These are phyloP conservation scores for Ploceus nigricollis DNA, from an alignment of 2,113 vertebrate species.

Conservation along the genomic window DNA sequence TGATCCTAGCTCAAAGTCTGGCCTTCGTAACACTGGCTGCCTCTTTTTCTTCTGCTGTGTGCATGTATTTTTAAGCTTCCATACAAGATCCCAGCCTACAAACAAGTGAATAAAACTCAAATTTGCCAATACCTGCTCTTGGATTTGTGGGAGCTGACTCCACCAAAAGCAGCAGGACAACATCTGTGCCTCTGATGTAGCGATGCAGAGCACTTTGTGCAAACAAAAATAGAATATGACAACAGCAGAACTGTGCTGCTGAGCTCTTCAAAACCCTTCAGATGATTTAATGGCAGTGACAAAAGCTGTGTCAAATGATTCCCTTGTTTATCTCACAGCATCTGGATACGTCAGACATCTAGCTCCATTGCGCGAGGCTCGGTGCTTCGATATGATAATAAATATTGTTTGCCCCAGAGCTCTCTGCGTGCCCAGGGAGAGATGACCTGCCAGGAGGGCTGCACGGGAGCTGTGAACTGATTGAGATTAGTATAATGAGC, in stretches of 20 bases:
- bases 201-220: neutral
- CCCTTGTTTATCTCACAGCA: neutral
- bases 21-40: neutral
- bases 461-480: neutral
- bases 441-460: neutral
- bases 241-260: neutral
- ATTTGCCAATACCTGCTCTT: neutral
- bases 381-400: neutral
- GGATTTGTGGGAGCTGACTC: neutral
- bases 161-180: neutral
- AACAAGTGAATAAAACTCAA: neutral
- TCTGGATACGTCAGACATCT: neutral
- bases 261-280: neutral
- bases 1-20: neutral
- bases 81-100: neutral
- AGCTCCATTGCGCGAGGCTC: neutral
- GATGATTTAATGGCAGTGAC: neutral
- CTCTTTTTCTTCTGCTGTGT: neutral
- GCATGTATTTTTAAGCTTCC: neutral
- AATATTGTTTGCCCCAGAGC: neutral
- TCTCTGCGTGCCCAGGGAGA: neutral
- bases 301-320: neutral
- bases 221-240: neutral
- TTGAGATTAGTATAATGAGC: constrained; percentile 1
- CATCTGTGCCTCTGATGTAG: neutral